Percentiles rank a stretch among this genome's conserved stretches.
Evolutionary conservation across 2,888 invertebrate genomes (phyloP).

Genomic region (Diadromus collaris): DNA sequence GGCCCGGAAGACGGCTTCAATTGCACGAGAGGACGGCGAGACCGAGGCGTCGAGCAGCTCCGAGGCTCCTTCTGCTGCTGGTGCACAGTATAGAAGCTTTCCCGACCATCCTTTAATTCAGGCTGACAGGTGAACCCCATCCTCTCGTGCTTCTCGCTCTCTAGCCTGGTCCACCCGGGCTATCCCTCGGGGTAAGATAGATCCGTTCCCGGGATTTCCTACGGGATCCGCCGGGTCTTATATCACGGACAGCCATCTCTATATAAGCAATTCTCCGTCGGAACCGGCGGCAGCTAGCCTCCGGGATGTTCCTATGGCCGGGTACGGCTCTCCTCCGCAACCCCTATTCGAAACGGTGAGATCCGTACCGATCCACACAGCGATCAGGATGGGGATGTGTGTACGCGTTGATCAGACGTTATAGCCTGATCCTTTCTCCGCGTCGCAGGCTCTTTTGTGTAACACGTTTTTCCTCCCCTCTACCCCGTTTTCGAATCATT

Average conservation of each 20-base stretch:
- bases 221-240: slow-evolving; percentile 79
- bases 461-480: slow-evolving; percentile 44
- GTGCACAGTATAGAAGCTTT: slow-evolving; percentile 60
- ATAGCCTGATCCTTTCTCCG: slow-evolving; percentile 42
- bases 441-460: slow-evolving; percentile 23
- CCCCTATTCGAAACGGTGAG: slow-evolving; percentile 42
- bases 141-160: slow-evolving; percentile 63
- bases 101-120: slow-evolving; percentile 83
- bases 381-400: slow-evolving; percentile 49
- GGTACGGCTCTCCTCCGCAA: slow-evolving; percentile 44
- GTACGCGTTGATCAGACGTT: slow-evolving; percentile 65
- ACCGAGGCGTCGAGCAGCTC: slow-evolving; percentile 50
- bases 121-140: slow-evolving; percentile 82
- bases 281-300: slow-evolving; percentile 30
- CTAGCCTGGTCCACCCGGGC: slow-evolving; percentile 65
- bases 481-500: slow-evolving; percentile 27
- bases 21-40: slow-evolving; percentile 67
- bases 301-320: slow-evolving; percentile 57
- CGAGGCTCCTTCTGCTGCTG: slow-evolving; percentile 31
- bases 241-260: slow-evolving; percentile 79
- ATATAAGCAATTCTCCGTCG: slow-evolving; percentile 74
- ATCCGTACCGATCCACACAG: slow-evolving; percentile 50
- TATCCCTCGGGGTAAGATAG: slow-evolving; percentile 80
- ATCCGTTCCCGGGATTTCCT: slow-evolving; percentile 80
- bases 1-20: slow-evolving; percentile 66